These are phyloP conservation scores for Etia nguti DNA, from an alignment of 2,113 vertebrate genomes.

Conservation along the genomic window DNA sequence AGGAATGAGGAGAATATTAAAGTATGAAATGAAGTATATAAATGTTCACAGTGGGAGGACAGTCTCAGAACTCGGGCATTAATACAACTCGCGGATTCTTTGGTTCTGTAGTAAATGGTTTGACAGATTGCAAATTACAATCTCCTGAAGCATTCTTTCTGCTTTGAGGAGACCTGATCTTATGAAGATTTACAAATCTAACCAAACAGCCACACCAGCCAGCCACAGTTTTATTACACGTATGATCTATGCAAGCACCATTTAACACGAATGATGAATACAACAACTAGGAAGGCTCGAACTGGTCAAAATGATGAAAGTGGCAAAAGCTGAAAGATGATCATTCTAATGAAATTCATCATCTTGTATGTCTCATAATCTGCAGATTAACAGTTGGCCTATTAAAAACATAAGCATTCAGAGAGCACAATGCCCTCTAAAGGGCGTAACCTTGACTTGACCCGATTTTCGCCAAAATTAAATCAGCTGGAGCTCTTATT, in stretches of 20 bases:
- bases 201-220: neutral
- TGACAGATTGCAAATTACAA: neutral
- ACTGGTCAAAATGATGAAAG: neutral
- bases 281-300: neutral
- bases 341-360: fast-evolving
- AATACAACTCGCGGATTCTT: neutral
- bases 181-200: neutral
- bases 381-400: neutral
- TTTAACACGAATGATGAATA: neutral
- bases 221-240: fast-evolving
- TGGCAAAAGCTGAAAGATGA: neutral
- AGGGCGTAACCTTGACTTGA: fast-evolving
- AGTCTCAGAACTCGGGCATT: fast-evolving
- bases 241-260: neutral
- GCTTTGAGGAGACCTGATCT: neutral
- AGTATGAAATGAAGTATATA: neutral
- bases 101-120: neutral
- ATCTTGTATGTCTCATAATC: fast-evolving
- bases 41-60: neutral
- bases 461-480: neutral
- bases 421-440: neutral
- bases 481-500: neutral
- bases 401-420: neutral
- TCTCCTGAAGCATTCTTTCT: neutral
- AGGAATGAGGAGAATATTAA: neutral